Evolutionary conservation across 37 sponge, comb jelly and placozoan species (phyloP), one percentile per base, ranked within the genome.

Genomic region (Dysidea cf. avara): DNA sequence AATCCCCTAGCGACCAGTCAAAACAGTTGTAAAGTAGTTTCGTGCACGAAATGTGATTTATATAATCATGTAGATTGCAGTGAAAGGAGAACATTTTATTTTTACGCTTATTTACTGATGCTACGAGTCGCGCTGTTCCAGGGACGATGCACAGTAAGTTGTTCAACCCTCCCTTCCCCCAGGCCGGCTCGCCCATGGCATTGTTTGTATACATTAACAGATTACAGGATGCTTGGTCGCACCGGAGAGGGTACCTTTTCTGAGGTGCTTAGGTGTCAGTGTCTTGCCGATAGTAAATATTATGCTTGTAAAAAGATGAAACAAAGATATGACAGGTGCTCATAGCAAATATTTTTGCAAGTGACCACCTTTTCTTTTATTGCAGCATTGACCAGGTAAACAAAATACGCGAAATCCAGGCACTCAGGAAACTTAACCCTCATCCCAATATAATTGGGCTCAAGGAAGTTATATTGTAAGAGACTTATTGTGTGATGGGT

Each of bases 201-300:
- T 43, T 43, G 46, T 3, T 63, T 30, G 3, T 43, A 43, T 4
- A 2, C 36, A 48, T 12, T 48, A 35, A 36, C 59, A 96, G 97
- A 95, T 50, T 99, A 95, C 75, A 49, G 88, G 16, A 49, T 92
- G 12, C 65, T 85, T 39, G 93, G 90, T 17, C 87, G 84, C 54
- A 89, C 93, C 64, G 99, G 99, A 30, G 99, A 99, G 69, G 99
- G 99, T 0, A 99, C 99, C 18, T 99, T 99, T 46, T 99, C 99
- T 28, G 94, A 92, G 28, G 99, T 99, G 17, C 83, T 92, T 20
- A 95, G 95, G 81, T 95, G 96, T 68, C 96, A 95, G 69, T 88
- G 86, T 56, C 57, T 86, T 43, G 60, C 83, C 30, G 93, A 99
- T 64, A 94, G 96, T 35, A 90, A 86, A 61, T 71, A 78, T 31